Conservation (phyloP, 2,113 vertebrate species). For the Ailurus styani region DNA sequence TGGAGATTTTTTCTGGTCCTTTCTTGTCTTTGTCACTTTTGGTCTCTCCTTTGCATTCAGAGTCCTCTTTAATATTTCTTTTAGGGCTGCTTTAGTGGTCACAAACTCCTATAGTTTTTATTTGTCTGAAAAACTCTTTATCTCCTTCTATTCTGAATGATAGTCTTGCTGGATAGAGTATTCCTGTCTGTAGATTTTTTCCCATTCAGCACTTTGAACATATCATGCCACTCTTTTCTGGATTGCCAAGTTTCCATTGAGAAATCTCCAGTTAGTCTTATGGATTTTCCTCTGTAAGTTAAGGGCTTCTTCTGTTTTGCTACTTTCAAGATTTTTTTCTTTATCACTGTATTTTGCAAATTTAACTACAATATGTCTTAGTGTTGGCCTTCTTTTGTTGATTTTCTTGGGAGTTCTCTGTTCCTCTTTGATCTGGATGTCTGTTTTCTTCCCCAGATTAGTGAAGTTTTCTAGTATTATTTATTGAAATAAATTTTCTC, state of each 20-base stretch:
- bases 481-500: background rate
- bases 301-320: background rate
- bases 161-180: too few species aligned
- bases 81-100: background rate
- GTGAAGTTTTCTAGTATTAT: background rate
- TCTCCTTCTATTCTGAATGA: too few species aligned
- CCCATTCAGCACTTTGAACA: background rate
- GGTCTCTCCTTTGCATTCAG: too few species aligned
- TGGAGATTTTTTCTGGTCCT: too few species aligned
- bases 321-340: background rate
- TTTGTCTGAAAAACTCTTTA: background rate
- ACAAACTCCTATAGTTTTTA: background rate
- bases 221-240: background rate
- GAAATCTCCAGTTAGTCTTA: background rate
- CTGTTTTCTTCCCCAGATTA: too few species aligned
- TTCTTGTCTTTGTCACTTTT: too few species aligned
- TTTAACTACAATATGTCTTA: background rate
- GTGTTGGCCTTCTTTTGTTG: background rate
- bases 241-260: background rate
- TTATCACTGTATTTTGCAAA: background rate
- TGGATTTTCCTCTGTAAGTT: background rate
- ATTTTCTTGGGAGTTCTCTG: background rate
- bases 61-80: background rate
- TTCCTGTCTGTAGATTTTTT: too few species aligned
- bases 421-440: background rate